These are phyloP conservation scores for Limulus polyphemus DNA, from an alignment of 2,888 invertebrate genomes.

Conservation along the genomic window DNA sequence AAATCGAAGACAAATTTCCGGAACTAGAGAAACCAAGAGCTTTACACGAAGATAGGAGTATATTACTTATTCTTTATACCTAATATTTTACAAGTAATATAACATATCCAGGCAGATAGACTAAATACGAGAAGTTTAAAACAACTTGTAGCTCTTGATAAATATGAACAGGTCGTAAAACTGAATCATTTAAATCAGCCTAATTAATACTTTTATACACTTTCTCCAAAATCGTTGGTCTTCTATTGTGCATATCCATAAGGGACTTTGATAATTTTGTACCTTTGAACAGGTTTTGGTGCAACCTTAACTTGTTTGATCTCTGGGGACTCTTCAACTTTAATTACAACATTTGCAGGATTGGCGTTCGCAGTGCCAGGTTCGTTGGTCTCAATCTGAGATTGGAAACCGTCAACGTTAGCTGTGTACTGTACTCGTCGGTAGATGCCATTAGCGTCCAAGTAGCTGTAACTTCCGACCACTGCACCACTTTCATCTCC, in stretches of 20 bases:
- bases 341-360: background rate
- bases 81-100: background rate
- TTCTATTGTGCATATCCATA: too few species aligned
- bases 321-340: background rate
- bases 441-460: constrained; percentile 19
- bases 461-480: constrained; percentile 22
- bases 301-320: background rate
- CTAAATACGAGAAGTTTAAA: background rate
- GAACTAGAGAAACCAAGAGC: too few species aligned
- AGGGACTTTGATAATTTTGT: too few species aligned
- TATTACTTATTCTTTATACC: background rate
- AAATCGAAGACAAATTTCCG: too few species aligned
- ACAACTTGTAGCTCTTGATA: background rate
- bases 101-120: background rate
- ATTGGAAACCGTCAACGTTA: constrained; percentile 25
- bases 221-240: too few species aligned
- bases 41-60: too few species aligned
- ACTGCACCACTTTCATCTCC: constrained; percentile 19
- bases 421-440: constrained; percentile 24
- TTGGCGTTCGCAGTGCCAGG: background rate
- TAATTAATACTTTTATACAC: too few species aligned
- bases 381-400: constrained; percentile 11
- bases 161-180: background rate
- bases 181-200: background rate
- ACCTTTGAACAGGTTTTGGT: too few species aligned